Evolutionary conservation across 2,888 invertebrate species (phyloP), one percentile per base, ranked within the genome.

Genomic region (Hypomecis punctinalis): DNA sequence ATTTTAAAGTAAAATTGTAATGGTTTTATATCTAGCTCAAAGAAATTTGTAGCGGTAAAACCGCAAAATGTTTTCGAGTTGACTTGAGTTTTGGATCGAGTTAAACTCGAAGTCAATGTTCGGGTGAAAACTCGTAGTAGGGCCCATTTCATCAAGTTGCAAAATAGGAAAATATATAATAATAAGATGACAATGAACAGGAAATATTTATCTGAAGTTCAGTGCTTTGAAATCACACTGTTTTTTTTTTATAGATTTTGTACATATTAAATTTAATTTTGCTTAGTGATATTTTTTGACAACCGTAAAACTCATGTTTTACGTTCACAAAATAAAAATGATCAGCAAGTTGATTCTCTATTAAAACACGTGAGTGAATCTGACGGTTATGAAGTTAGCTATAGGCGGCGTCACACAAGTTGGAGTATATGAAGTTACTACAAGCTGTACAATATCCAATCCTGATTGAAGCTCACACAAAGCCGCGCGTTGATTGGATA

Each of bases 211-310:
- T n/a, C 7, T 40, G 10, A 40, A 47, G 33, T 39, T 47, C 33
- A 56, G 61, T 61, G 45, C 55, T 61, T 61, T 61, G 61, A 61
- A 56, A 56, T 61, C 55, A 51, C 43, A 36, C 10, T 47, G 47
- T 47, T 9, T 9, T 8, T 9, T 8, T 35, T 33, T 49, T 42
- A 6, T 39, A 9, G 8, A 59, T 37, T 39, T 43, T 36, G 4
- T n/a, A n/a, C n/a, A n/a, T 66, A 65, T 76, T 73, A 70, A 68
- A 69, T 71, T n/a, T n/a, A 37, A 23, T 8, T 0, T 13, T 52
- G 10, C 10, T 36, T n/a, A 37, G 37, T 5, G 10, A 5, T 39
- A 23, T 23, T 23, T 23, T 23, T 23, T 23, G 23, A 23, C 23
- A 23, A 23, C 23, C 23, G 1, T 23, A 23, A 23, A 23, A 23